Evolutionary conservation across 2,888 invertebrate species (phyloP), one percentile per base, ranked within the genome.

Genomic region (Xestia ashworthii): DNA sequence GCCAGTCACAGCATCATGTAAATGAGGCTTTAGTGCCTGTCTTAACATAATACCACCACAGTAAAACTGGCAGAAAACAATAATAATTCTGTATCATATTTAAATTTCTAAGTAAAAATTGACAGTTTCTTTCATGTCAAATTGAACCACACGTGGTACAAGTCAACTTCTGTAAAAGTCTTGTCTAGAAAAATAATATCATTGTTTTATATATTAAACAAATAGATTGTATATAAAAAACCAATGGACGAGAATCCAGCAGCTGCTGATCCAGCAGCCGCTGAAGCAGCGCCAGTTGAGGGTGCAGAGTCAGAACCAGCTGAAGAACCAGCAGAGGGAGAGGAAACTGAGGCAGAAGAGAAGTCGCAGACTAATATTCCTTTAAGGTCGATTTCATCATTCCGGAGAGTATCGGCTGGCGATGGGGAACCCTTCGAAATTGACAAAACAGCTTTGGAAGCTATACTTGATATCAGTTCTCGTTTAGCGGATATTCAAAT

Each of bases 391-490:
- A 3, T 12, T 19, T 68, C 83, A 58, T 78, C 78, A 16, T n/a
- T 67, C 1, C 83, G 70, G 8, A 84, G 25, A 53, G 14, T 82
- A 41, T 83, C 86, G 9, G 38, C 22, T 4, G 46, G 12, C 32
- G 65, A 64, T 16, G 77, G 86, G 5, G 92, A 92, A 66, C 86
- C 89, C 2, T 92, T 95, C 5, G 92, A 93, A 22, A 93, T 96
- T 22, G 96, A 96, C 76, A 91, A 95, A 81, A 94, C 95, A 11
- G 94, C 95, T 32, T 89, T 96, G 53, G 95, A 96, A 87, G 95
- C 94, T 16, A 96, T 96, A 75, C 92, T 96, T 4, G 96, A 96
- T 79, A 94, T 96, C 86, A 92, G 95, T 83, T 90, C 94, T 50
- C 93, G 96, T 68, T 83, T 96, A 65, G 91, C 94, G 77, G 93